Percentiles rank a stretch among this genome's conserved stretches.
These are phyloP conservation scores for Microplitis manilae DNA, from an alignment of 2,888 invertebrate species.

Conservation along the genomic window DNA sequence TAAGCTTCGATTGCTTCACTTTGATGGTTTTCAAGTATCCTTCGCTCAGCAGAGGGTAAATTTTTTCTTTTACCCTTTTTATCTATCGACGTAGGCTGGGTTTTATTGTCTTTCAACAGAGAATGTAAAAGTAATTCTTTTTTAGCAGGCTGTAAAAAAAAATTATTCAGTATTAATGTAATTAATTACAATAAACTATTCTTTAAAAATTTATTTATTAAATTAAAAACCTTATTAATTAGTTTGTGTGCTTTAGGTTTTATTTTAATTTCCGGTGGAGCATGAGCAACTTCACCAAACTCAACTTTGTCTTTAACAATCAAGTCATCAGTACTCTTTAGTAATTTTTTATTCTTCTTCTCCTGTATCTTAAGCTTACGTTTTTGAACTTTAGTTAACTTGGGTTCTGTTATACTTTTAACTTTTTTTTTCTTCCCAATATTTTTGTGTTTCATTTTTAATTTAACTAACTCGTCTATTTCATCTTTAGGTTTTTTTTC, in stretches of 20 bases:
- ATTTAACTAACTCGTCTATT: conserved; percentile 73
- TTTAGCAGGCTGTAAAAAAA: conserved; percentile 75
- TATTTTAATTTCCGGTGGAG: conserved; percentile 78
- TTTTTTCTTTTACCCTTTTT: conserved; percentile 77
- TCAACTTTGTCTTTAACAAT: conserved; percentile 76
- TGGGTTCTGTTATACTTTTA: conserved; percentile 49
- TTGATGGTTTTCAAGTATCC: conserved; percentile 76
- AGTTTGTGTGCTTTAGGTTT: conserved; percentile 73
- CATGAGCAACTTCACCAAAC: conserved; percentile 84
- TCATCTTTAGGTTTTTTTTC: conserved; percentile 74
- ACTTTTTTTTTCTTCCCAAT: conserved; percentile 60
- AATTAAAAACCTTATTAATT: conserved; percentile 67
- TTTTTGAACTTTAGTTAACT: conserved; percentile 74
- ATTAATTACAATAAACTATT: conserved; percentile 18
- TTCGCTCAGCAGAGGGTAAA: conserved; percentile 75
- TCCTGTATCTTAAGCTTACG: conserved; percentile 73
- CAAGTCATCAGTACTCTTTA: conserved; percentile 72
- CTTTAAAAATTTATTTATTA: background rate
- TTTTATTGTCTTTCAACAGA: conserved; percentile 64
- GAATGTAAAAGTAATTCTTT: conserved; percentile 77
- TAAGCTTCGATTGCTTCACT: conserved; percentile 76
- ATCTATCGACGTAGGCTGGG: conserved; percentile 60
- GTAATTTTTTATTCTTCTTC: conserved; percentile 71
- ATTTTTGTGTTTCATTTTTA: conserved; percentile 66
- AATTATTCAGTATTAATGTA: conserved; percentile 21